Evolutionary conservation across 2,797 vertebrate species (phyloP), one percentile per base, ranked within the genome.

Genomic region (Echiichthys vipera): DNA sequence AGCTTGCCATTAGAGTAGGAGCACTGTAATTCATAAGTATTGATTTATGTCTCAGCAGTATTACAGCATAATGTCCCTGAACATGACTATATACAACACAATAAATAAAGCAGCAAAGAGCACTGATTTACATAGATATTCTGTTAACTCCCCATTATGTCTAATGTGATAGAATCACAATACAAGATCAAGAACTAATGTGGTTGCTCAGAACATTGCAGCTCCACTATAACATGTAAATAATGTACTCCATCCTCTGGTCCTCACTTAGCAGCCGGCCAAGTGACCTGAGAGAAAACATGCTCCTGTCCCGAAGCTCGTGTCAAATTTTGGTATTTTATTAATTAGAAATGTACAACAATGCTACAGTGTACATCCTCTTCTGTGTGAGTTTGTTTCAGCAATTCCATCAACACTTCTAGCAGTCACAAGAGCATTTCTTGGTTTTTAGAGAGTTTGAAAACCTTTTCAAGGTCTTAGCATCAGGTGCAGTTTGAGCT

Each of bases 21-120:
- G 77, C 59, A 11, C 59, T 78, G 83, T 85, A 87, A 88, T 91
- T 88, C 79, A 86, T 78, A 86, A 88, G 73, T 91, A 94, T 91
- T 85, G 92, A 93, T 93, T 90, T 46, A 78, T 81, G 64, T 76
- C 80, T 86, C 70, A 64, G 81, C 63, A 55, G 76, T 65, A 68
- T 83, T 77, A 83, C 72, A 53, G 80, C 46, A 29, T 70, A 74
- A 79, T 78, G 70, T 72, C 61, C 42, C 77, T 29, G 68, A 78
- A 81, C 74, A 71, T 15, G 22, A 74, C 65, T 45, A 9, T 54
- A 37, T 59, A 71, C 36, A 51, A 69, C 56, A 50, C 43, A 54
- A 75, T 84, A 73, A 84, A 88, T 77, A 73, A 70, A 69, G 51
- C 63, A 42, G 49, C 11, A 29, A 40, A 49, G 50, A 55, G 2